Evolutionary conservation across 2,113 vertebrate species (phyloP).

Genomic region (Atlantisia rogersi): DNA sequence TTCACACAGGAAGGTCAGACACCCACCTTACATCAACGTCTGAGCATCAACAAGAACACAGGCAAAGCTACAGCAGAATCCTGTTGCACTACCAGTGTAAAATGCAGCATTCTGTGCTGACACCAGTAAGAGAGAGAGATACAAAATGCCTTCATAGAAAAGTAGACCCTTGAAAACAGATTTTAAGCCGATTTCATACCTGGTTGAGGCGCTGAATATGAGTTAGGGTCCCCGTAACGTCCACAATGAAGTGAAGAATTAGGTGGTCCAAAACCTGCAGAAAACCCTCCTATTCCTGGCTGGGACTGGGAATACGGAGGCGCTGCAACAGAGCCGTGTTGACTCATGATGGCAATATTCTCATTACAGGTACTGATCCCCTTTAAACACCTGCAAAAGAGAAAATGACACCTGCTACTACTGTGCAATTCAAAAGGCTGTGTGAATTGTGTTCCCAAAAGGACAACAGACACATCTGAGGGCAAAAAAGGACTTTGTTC

Average conservation of each 20-base stretch:
- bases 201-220: constrained; percentile 74
- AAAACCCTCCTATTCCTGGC: constrained; percentile 87
- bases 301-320: constrained; percentile 92
- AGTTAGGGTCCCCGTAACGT: constrained; percentile 81
- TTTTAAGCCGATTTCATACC: constrained; percentile 71
- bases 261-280: constrained; percentile 78
- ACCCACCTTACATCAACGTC: background rate
- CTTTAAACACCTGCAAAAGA: constrained; percentile 51
- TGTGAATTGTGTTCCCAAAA: background rate
- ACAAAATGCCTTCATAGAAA: background rate
- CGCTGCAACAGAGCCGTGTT: constrained; percentile 92
- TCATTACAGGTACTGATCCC: constrained; percentile 44
- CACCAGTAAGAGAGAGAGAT: background rate
- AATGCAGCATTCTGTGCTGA: background rate
- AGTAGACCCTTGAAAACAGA: background rate
- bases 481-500: background rate
- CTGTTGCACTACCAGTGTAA: background rate
- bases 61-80: background rate
- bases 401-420: background rate
- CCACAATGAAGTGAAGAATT: constrained; percentile 81
- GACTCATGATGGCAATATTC: constrained; percentile 84
- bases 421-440: background rate
- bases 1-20: background rate
- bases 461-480: background rate
- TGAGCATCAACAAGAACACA: background rate